Conservation (phyloP, 2,113 vertebrate species). For the Furnarius figulus region DNA sequence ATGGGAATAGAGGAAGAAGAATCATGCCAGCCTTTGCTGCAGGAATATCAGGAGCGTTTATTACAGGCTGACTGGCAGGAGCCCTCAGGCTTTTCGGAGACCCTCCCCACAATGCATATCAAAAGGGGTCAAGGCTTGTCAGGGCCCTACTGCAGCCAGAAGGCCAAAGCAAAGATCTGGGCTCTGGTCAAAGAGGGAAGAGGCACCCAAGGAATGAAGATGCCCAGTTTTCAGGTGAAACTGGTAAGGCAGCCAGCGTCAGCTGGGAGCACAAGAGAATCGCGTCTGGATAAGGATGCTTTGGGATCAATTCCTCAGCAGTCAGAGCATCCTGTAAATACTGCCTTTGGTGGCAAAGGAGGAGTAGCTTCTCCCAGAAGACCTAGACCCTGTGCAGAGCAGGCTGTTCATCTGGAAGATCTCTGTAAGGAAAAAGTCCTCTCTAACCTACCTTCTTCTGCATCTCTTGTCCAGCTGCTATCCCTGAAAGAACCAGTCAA, state of each 20-base stretch:
- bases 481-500: neutral
- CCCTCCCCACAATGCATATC: conserved; percentile 28
- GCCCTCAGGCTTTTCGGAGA: neutral
- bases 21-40: conserved; percentile 49
- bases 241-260: neutral
- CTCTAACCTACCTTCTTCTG: neutral
- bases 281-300: neutral
- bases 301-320: neutral
- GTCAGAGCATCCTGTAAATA: neutral
- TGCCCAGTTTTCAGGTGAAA: neutral
- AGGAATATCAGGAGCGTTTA: conserved; percentile 50
- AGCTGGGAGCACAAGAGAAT: neutral
- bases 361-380: neutral
- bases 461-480: conserved; percentile 9
- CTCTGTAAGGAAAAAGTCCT: neutral
- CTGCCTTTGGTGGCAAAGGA: neutral
- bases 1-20: conserved; percentile 45
- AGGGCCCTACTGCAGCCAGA: conserved; percentile 67
- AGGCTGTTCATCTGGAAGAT: neutral
- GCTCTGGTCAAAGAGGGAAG: neutral
- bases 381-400: neutral
- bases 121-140: neutral
- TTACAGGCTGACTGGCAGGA: neutral
- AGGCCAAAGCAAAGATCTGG: conserved; percentile 68
- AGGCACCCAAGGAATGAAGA: neutral